These are phyloP conservation scores for Empidonax alnorum DNA, from an alignment of 2,113 vertebrate genomes.

Conservation along the genomic window DNA sequence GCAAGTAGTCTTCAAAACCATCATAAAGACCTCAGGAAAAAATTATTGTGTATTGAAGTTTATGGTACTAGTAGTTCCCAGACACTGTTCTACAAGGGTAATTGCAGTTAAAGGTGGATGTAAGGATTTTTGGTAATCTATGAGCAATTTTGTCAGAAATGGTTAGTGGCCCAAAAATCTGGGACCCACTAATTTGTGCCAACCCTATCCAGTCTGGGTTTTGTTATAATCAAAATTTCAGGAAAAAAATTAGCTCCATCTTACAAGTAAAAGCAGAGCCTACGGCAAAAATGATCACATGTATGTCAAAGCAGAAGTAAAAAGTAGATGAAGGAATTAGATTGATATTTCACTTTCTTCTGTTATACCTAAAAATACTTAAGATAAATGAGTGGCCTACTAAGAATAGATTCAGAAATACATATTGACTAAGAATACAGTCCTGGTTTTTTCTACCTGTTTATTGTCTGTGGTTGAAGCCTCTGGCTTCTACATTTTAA, in stretches of 20 bases:
- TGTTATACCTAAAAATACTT: not conserved
- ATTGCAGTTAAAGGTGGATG: not conserved
- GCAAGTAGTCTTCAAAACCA: not conserved
- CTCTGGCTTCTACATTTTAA: not conserved
- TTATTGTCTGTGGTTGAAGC: not conserved
- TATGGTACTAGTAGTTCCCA: not conserved
- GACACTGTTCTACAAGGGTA: not conserved
- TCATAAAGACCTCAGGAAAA: not conserved
- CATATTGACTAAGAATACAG: not conserved
- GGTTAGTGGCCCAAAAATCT: not conserved
- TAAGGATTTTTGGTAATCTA: not conserved
- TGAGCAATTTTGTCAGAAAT: not conserved
- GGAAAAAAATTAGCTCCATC: rapidly evolving
- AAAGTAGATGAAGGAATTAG: not conserved
- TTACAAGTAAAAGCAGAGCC: not conserved
- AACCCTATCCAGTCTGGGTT: not conserved
- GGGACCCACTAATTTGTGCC: not conserved
- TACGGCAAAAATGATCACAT: not conserved
- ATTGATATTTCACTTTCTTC: not conserved
- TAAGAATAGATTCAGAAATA: not conserved
- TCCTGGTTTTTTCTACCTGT: not conserved
- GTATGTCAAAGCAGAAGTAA: not conserved
- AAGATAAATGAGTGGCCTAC: not conserved
- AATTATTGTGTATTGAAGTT: not conserved
- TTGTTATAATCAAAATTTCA: not conserved